phyloP scores from a whole-genome alignment of 37 sponge, comb jelly and placozoan genomes.

The Theonella swinhoei region DNA sequence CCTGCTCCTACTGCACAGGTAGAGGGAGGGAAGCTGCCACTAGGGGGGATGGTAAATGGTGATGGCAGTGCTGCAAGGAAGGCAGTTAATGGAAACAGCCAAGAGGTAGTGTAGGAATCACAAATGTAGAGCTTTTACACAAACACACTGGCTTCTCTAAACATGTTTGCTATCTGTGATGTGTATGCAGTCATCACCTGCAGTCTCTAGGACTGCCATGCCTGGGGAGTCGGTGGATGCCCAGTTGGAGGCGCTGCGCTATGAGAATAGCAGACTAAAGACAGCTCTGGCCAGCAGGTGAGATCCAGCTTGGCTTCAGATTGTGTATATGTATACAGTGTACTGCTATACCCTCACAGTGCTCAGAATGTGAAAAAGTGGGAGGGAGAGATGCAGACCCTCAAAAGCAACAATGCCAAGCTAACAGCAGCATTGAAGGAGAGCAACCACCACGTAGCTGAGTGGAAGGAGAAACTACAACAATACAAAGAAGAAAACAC shows the following conservation, averaged over 20 bases:
- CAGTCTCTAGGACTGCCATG: background rate
- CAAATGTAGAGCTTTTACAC: too few relatives aligned
- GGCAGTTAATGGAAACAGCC: background rate
- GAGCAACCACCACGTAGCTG: conserved; percentile 78
- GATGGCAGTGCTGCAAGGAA: background rate
- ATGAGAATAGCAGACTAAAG: conserved; percentile 78
- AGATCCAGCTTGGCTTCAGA: background rate
- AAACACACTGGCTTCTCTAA: too few relatives aligned
- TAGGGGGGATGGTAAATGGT: background rate
- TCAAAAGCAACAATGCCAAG: conserved; percentile 81
- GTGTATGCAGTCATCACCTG: background rate
- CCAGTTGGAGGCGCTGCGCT: conserved; percentile 50
- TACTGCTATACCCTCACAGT: conserved; percentile 22
- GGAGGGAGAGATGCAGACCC: conserved; percentile 90
- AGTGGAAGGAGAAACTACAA: conserved; percentile 90
- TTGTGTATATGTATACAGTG: background rate
- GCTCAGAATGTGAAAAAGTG: conserved; percentile 85
- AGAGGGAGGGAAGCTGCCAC: too few relatives aligned
- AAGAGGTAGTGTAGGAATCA: background rate
- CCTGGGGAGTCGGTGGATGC: conserved; percentile 9
- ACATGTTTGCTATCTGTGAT: too few relatives aligned
- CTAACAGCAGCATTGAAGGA: conserved; percentile 85
- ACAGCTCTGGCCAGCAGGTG: conserved; percentile 80
- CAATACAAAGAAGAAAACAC: conserved; percentile 84
- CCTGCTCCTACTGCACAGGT: background rate